Evolutionary conservation across 2,113 vertebrate species (phyloP), one percentile per base, ranked within the genome.

Genomic region (Halcyon malimbica): DNA sequence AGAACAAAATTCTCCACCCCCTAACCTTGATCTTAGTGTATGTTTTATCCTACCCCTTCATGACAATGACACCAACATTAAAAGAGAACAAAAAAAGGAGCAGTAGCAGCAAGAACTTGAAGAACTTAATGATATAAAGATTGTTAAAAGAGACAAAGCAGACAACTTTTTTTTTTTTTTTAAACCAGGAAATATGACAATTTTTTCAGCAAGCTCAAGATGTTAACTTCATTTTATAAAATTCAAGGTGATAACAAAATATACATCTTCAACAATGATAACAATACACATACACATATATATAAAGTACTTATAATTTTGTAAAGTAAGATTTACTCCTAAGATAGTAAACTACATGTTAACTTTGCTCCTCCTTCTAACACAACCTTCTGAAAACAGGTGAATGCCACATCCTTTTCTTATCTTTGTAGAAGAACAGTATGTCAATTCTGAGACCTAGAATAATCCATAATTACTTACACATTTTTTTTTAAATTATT

Each of bases 31-130:
- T 97, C 89, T 90, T 79, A 65, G 69, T n/a, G 48, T 88, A 94
- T 93, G 96, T 95, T 97, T 97, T 96, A 96, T 97, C 95, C 93
- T 97, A 95, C 60, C 51, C 89, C 97, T 96, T 97, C 90, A 84
- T 94, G 92, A 93, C 95, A 96, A 96, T 91, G 96, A 93, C 90
- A 96, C 89, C 54, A 94, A 95, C 96, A 94, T 96, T 96, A 96
- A 97, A 97, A 93, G 95, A 90, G 48, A 94, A 78, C 23, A 87
- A 87, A 91, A 91, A 95, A 93, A 93, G 39, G 64, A 93, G 35
- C 79, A 89, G 75, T 31, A 94, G 81, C 90, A 89, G 87, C 82
- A 94, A 97, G 79, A 93, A 89, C 0, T 63, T 93, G 95, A 91
- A 95, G 86, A 96, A 77, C 86, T 89, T 96, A 96, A 97, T 93